Evolutionary conservation across 1,140 invertebrate genomes (phyloP), one percentile per base, ranked within the genome.

Genomic region (Drosophila obscura): DNA sequence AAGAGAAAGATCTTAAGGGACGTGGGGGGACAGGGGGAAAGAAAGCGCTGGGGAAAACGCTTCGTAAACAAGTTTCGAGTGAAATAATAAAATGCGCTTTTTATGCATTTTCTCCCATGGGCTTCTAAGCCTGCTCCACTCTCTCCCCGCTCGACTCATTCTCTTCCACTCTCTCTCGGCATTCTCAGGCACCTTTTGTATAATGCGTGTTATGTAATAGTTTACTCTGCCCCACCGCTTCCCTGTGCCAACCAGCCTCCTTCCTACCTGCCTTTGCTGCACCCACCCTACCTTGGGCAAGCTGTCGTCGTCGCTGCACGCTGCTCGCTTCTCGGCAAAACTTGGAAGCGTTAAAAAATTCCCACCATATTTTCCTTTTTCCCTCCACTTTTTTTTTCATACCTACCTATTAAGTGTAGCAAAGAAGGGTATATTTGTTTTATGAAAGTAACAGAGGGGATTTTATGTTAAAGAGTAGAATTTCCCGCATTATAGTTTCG

Each of bases 11-110:
- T 35, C 31, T 35, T 35, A 35, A 6, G 4, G 5, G 31, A 15
- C 28, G 16, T 19, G 11, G 7, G 15, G 6, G 9, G 15, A 7
- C 22, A 5, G 3, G 22, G 22, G 0, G 16, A 16, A 0, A 24
- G 35, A 5, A 13, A 39, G 50, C 57, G 51, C 44, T 39, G 55
- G 35, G 46, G 45, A 67, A 69, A 73, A 45, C 49, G 64, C 77
- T 65, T 66, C 78, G 82, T 87, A 85, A 85, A 85, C 82, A 85
- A 87, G 68, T 85, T 85, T 87, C 78, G 69, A 87, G 77, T 78
- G 74, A 85, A 85, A 85, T 87, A 85, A 87, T 84, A 84, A 85
- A 87, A 85, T 81, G 82, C 81, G 62, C 77, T 81, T 81, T 85
- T 85, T 85, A 84, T 84, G 81, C 77, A 85, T 74, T 81, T 85